Base-by-base conservation (phyloP, 2,888 invertebrate genomes). In the Chromoteleia sp. region DNA sequence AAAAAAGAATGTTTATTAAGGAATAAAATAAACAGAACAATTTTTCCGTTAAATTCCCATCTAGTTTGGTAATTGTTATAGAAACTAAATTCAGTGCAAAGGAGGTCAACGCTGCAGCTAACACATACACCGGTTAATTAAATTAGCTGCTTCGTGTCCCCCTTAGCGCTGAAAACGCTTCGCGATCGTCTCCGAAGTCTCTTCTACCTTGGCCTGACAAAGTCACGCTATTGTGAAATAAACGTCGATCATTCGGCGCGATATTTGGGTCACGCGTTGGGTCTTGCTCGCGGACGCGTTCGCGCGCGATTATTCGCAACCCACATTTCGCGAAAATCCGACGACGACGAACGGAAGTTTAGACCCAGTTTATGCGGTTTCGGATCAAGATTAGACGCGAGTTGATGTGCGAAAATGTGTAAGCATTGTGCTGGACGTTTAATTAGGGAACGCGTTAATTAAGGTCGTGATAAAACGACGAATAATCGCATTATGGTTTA, bases 381-480 rank as follows among this genome's bases (percentile, higher is more conserved):
- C 30, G 10, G 50, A 41, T 59, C 52, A 10, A 50, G 67, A 74
- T 74, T 56, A 74, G 54, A 25, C n/a, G 43, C n/a, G 50, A 29
- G 50, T 30, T 61, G 52, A 61, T 61, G 50, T 17, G 43, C 43
- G 54, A 54, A 43, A 73, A 65, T 65, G 63, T 48, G 30, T 45
- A 29, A 36, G 21, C 33, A 73, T 41, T 59, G 21, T 41, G 52
- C 2, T 15, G 43, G 19, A 45, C 52, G 70, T 77, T 77, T 70
- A 70, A 70, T 77, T 70, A 63, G 77, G 15, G 4, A 29, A n/a
- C 29, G 39, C 54, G 77, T 48, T 77, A 77, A 77, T 77, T 63
- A 77, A 77, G 56, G 70, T 56, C 70, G 56, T 17, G 63, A 76
- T 68, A 67, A 76, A 67, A 76, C 54, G 45, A 29, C 54, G 45